phyloP scores from a whole-genome alignment of 2,888 invertebrate genomes.

The Hirtodrosophila alboralis region DNA sequence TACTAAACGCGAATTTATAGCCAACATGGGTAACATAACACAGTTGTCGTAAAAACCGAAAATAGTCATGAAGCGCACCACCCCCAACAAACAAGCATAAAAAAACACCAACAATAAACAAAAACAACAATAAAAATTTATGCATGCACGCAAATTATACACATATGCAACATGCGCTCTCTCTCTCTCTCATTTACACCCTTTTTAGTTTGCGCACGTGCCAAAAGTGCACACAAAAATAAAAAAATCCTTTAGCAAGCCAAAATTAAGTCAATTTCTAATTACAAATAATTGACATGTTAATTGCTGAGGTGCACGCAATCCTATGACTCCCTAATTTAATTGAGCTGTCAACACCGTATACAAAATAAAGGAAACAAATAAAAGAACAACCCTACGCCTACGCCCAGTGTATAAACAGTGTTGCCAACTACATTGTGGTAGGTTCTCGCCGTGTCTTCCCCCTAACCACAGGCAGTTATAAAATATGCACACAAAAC shows the following conservation, averaged over 20 bases:
- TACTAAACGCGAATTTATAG: conserved; percentile 74
- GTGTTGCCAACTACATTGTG: conserved; percentile 11
- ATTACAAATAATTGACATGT: conserved; percentile 75
- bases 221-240: conserved; percentile 52
- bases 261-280: conserved; percentile 69
- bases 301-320: conserved; percentile 67
- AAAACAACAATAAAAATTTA: conserved; percentile 64
- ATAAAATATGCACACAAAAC: conserved; percentile 43
- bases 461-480: conserved; percentile 2
- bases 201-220: conserved; percentile 51
- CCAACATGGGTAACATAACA: conserved; percentile 75
- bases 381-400: conserved; percentile 18
- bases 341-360: conserved; percentile 73
- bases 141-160: conserved; percentile 61
- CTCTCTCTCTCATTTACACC: neutral
- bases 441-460: neutral
- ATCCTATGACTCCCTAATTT: conserved; percentile 50
- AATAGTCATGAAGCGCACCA: conserved; percentile 58
- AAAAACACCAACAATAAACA: conserved; percentile 37
- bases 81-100: conserved; percentile 23
- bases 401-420: conserved; percentile 21
- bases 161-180: conserved; percentile 33
- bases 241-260: conserved; percentile 43
- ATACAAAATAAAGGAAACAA: neutral
- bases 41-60: conserved; percentile 73